Evolutionary conservation across 64 coral and sea anemone genomes (phyloP).

Genomic region (Anthopleura sola): DNA sequence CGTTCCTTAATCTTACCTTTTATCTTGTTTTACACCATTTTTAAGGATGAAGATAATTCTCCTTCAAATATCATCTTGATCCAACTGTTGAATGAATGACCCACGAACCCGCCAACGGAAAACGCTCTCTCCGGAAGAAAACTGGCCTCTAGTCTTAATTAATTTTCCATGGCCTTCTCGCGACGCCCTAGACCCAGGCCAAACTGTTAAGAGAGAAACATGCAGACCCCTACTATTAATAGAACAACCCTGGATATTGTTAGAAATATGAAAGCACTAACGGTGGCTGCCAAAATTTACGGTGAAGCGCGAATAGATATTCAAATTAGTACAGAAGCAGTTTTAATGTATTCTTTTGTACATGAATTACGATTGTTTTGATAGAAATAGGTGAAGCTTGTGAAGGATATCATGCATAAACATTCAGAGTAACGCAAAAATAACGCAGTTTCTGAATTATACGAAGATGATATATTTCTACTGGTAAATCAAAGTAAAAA

Average conservation of each 20-base stretch:
- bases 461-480: too few species aligned
- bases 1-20: neutral
- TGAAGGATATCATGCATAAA: neutral
- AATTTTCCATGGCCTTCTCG: neutral
- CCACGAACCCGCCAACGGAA: neutral
- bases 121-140: neutral
- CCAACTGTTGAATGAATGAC: neutral
- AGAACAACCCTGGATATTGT: neutral
- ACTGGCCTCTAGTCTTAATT: neutral
- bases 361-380: neutral
- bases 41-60: neutral
- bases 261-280: neutral
- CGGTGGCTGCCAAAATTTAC: neutral
- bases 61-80: neutral
- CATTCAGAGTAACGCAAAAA: neutral
- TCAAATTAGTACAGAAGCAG: neutral
- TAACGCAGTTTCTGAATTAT: neutral
- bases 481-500: too few species aligned
- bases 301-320: neutral
- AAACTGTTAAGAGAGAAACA: neutral
- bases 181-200: neutral
- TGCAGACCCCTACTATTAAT: neutral
- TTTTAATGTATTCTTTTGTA: neutral
- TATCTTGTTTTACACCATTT: neutral
- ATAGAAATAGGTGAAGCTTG: neutral